These are phyloP conservation scores for Chloropsis cyanopogon DNA, from an alignment of 2,113 vertebrate genomes.

Conservation along the genomic window DNA sequence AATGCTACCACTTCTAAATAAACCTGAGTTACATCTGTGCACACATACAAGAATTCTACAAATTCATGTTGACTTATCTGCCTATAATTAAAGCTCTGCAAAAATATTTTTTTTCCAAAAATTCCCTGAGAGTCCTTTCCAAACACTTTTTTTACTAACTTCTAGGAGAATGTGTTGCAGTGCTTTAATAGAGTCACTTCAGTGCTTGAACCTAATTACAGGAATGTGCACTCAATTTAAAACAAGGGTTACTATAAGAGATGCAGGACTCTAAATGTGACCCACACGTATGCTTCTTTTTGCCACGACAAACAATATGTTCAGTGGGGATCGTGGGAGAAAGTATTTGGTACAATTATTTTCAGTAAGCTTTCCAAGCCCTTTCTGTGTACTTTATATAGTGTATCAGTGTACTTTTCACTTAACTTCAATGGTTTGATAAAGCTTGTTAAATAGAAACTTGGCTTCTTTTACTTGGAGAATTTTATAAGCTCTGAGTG, in stretches of 20 bases:
- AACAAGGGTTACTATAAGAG: neutral
- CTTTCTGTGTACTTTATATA: conserved; percentile 17
- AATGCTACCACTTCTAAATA: neutral
- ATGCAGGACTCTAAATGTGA: neutral
- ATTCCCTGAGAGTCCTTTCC: neutral
- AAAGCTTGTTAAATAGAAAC: conserved; percentile 63
- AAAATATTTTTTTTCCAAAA: neutral
- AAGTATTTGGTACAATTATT: conserved; percentile 6
- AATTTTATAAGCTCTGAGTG: neutral
- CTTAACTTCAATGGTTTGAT: conserved; percentile 40
- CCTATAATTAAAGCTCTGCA: neutral
- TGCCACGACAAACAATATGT: accelerated
- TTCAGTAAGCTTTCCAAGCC: conserved; percentile 2
- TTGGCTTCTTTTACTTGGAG: conserved; percentile 23
- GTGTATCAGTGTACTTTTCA: neutral
- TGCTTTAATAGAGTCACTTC: neutral
- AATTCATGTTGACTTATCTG: neutral
- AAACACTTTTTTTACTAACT: neutral
- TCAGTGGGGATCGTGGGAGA: neutral
- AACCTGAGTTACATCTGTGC: neutral
- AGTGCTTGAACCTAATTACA: neutral
- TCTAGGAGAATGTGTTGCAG: neutral
- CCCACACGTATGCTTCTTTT: neutral
- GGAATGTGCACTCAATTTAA: neutral
- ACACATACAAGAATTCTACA: neutral